phyloP scores from a whole-genome alignment of 2,888 invertebrate genomes.

The Serrognathus titanus region DNA sequence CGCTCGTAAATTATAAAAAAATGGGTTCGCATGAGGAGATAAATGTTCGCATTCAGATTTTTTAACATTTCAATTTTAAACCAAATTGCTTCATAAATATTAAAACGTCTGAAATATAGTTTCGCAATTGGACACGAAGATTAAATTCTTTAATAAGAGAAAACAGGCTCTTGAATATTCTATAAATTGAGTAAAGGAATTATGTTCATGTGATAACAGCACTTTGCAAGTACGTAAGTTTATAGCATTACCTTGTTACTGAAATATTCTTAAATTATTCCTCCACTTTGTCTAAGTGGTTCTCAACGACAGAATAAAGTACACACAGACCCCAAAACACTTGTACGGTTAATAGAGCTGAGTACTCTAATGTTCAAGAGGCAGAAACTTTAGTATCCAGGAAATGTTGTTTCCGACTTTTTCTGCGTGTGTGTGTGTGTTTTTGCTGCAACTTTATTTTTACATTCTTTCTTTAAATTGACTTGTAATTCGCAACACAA shows the following conservation, averaged over 20 bases:
- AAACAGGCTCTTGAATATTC: too few species aligned
- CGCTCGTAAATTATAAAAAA: conserved; percentile 28
- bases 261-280: conserved; percentile 2
- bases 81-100: too few species aligned
- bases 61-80: too few species aligned
- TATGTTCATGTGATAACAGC: too few species aligned
- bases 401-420: conserved; percentile 26
- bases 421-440: conserved; percentile 13
- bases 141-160: too few species aligned
- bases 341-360: conserved; percentile 29
- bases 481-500: conserved; percentile 18
- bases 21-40: not conserved
- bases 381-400: conserved; percentile 26
- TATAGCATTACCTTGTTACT: not conserved
- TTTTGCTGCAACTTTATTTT: not conserved
- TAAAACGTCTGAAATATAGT: too few species aligned
- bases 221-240: not conserved
- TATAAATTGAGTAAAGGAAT: too few species aligned
- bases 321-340: conserved; percentile 22
- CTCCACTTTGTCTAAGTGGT: conserved; percentile 3
- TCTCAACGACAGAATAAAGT: conserved; percentile 2
- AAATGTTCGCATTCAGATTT: not conserved
- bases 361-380: conserved; percentile 30
- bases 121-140: too few species aligned
- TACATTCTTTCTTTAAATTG: conserved; percentile 18